phyloP scores from a whole-genome alignment of 2,888 invertebrate genomes.

The Zygothrica quintamaculata region DNA sequence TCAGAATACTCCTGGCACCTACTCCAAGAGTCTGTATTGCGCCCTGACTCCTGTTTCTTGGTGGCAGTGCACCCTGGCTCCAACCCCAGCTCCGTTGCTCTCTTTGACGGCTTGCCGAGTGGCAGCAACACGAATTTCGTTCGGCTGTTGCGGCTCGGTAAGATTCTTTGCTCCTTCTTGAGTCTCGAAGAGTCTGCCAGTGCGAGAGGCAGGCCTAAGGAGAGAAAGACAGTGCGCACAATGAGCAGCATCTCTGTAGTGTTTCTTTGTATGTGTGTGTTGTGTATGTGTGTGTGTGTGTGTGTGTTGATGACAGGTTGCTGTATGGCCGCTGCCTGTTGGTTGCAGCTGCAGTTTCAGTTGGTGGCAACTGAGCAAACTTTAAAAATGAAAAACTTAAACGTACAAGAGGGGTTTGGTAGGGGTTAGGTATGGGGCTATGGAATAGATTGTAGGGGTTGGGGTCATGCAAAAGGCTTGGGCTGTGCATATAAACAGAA shows the following conservation, averaged over 20 bases:
- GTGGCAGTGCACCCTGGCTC: background rate
- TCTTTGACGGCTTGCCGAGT: conserved; percentile 38
- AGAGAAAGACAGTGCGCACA: conserved; percentile 11
- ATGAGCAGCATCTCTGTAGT: conserved; percentile 17
- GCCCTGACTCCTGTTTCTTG: background rate
- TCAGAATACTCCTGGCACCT: conserved; percentile 16
- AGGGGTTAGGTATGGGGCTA: too few species aligned
- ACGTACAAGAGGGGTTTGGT: too few species aligned
- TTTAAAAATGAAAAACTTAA: conserved; percentile 9
- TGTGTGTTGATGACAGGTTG: conserved; percentile 16
- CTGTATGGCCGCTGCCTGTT: conserved; percentile 26
- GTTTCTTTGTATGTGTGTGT: conserved; percentile 9
- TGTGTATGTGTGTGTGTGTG: background rate
- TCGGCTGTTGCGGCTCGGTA: conserved; percentile 41
- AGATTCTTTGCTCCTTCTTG: conserved; percentile 50
- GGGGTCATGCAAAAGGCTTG: conserved; percentile 32
- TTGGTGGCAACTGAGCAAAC: conserved; percentile 27
- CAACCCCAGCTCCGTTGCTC: conserved; percentile 24
- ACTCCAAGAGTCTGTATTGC: background rate
- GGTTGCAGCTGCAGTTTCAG: conserved; percentile 11
- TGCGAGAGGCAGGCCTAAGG: conserved; percentile 17
- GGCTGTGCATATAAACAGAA: conserved; percentile 21
- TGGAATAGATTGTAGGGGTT: background rate
- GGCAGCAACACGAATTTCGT: conserved; percentile 15
- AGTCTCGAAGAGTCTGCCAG: conserved; percentile 56